Evolutionary conservation across 2,113 vertebrate species (phyloP), one percentile per base, ranked within the genome.

Genomic region (Mionectes macconnelli): DNA sequence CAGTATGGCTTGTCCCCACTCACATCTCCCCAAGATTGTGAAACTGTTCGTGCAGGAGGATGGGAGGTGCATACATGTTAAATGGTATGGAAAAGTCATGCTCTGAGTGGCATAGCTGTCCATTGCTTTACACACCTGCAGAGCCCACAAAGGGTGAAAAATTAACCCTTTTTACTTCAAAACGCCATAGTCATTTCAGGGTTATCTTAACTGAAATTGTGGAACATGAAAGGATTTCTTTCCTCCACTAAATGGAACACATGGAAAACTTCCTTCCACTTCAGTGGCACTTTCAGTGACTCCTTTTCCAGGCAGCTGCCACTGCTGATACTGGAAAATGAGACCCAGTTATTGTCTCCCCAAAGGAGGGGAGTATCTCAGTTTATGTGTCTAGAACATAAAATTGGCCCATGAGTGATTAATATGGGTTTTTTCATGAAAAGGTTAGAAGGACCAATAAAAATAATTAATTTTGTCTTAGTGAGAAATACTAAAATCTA

Each of bases 271-370:
- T 84, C 25, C 64, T 85, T 85, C 44, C 78, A 59, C 12, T 33
- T 83, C 72, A 40, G 12, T 73, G 63, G 42, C 59, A 56, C 68
- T 86, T 93, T 13, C 33, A 20, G 66, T 53, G 70, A 86, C 42
- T 67, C 33, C 25, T 77, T 94, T 94, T 93, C 67, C 75, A 79
- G 70, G 44, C 39, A 88, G 76, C 44, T 83, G 63, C 59, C 66
- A 42, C 72, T 88, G 84, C 63, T 88, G 55, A 9, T 56, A 37
- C 1, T 74, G 59, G 55, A 73, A 85, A 94, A 94, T 8, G 9
- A 83, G 59, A 77, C 37, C 11, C 17, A n/a, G 27, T 73, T 76
- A 73, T 69, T 93, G 90, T 90, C 55, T 84, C 24, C 50, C 50
- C 21, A 14, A 16, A 70, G 59, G 4, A 50, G 4, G 4, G 5